Percentiles rank a stretch among this genome's conserved stretches.
These are phyloP conservation scores for Cantharis rustica DNA, from an alignment of 2,888 invertebrate genomes.

Conservation along the genomic window DNA sequence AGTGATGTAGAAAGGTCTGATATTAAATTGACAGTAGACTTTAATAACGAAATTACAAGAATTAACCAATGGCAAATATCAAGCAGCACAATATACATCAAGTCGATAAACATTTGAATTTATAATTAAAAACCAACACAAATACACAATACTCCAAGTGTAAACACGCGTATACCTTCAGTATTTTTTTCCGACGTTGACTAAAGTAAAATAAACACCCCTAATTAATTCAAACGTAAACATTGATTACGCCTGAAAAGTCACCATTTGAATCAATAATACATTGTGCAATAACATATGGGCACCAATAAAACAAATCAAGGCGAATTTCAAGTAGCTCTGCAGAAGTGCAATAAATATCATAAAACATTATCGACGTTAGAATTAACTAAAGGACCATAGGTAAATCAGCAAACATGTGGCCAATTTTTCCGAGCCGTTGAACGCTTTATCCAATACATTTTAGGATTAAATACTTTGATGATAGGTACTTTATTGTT, in stretches of 20 bases:
- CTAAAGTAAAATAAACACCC: conserved; percentile 32
- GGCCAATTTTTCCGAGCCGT: conserved; percentile 52
- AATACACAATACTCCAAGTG: conserved; percentile 16
- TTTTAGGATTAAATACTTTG: conserved; percentile 10
- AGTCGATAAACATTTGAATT: conserved; percentile 16
- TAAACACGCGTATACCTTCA: conserved; percentile 23
- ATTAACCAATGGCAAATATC: background rate
- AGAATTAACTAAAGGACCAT: conserved; percentile 40
- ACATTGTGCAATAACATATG: conserved; percentile 44
- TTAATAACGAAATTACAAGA: background rate
- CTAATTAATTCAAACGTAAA: conserved; percentile 40
- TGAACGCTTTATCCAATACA: conserved; percentile 44
- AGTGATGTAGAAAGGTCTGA: background rate
- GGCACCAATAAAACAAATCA: conserved; percentile 49
- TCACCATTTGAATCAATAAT: conserved; percentile 30
- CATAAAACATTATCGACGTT: conserved; percentile 45
- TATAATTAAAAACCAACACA: conserved; percentile 28
- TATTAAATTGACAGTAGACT: background rate
- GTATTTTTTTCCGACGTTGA: conserved; percentile 24
- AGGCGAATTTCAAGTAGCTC: conserved; percentile 36
- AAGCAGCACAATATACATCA: background rate
- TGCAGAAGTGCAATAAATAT: conserved; percentile 45
- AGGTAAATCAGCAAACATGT: conserved; percentile 45
- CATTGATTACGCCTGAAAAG: conserved; percentile 37
- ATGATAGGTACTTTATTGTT: background rate